Evolutionary conservation across 2,888 invertebrate species (phyloP), one percentile per base, ranked within the genome.

Genomic region (Phortica magna): DNA sequence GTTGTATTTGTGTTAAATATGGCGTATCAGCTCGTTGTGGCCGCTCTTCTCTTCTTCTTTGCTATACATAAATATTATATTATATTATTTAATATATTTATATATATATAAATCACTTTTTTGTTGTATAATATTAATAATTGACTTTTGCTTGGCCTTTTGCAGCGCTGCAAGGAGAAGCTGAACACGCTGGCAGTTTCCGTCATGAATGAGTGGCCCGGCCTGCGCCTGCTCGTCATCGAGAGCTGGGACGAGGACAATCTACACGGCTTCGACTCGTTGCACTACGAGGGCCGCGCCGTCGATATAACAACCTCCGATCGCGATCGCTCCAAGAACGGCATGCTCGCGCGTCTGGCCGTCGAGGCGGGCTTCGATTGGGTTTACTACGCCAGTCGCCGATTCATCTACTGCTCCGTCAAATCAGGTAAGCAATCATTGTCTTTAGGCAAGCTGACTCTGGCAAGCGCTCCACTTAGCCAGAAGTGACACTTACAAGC

Each of bases 131-230:
- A 61, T 53, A 22, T 73, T 53, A 74, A 70, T 57, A 65, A 42
- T 12, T 65, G 19, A 41, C 7, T 73, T 71, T 70, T 75, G 10
- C 43, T 70, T 70, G 61, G 22, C 17, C 72, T 12, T 74, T 77
- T 78, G 70, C 96, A 98, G 99, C 95, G 98, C 91, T 98, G 98
- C 93, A 98, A 97, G 92, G 98, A 98, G 93, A 98, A 97, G 92
- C 93, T 99, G 88, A 97, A 98, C 93, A 97, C 97, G 77, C 93
- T 99, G 90, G 98, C 98, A 76, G 97, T 98, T 90, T 96, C 97
- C 87, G 98, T 99, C 92, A 98, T 98, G 97, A 98, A 98, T 93
- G 97, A 97, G 92, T 99, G 99, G 98, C 98, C 98, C 0, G 97
- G 98, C n/a, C 96, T 98, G 80, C 94, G 95, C 85, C 94, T 99